Percentiles rank a stretch among this genome's conserved stretches.
These are phyloP conservation scores for Pyrgilauda ruficollis DNA, from an alignment of 2,113 vertebrate genomes.

Conservation along the genomic window DNA sequence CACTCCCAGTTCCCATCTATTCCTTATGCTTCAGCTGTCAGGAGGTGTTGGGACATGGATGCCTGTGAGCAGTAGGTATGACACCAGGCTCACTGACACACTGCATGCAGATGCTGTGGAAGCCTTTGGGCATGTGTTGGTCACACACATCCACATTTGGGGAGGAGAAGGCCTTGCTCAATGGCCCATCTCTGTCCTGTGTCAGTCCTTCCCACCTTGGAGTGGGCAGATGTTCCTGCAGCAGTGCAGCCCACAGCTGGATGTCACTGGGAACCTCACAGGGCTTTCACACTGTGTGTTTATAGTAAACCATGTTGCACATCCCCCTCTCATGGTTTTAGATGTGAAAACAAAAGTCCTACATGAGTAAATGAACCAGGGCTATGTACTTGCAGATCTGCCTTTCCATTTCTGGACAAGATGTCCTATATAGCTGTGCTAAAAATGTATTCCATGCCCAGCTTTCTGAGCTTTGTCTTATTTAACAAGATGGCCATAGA, in stretches of 20 bases:
- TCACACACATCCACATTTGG: neutral
- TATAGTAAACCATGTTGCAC: neutral
- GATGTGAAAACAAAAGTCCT: neutral
- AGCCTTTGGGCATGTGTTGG: neutral
- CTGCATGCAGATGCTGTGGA: neutral
- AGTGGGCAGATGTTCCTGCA: neutral
- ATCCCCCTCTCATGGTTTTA: neutral
- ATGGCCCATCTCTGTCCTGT: neutral
- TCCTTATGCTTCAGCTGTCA: neutral
- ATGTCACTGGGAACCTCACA: neutral
- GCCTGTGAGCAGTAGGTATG: neutral
- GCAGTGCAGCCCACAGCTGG: neutral
- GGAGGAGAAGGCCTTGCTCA: neutral
- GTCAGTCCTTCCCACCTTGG: neutral
- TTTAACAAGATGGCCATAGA: neutral
- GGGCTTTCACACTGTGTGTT: neutral
- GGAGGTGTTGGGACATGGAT: neutral
- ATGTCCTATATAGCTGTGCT: neutral
- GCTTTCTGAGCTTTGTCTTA: neutral
- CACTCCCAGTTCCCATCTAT: neutral
- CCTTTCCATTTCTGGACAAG: neutral
- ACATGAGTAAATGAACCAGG: neutral
- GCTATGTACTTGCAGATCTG: neutral
- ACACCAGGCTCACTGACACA: rapidly evolving
- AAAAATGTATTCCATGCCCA: constrained; percentile 9